Evolutionary conservation across 1,140 invertebrate species (phyloP).

Genomic region (Melanaphis sacchari): DNA sequence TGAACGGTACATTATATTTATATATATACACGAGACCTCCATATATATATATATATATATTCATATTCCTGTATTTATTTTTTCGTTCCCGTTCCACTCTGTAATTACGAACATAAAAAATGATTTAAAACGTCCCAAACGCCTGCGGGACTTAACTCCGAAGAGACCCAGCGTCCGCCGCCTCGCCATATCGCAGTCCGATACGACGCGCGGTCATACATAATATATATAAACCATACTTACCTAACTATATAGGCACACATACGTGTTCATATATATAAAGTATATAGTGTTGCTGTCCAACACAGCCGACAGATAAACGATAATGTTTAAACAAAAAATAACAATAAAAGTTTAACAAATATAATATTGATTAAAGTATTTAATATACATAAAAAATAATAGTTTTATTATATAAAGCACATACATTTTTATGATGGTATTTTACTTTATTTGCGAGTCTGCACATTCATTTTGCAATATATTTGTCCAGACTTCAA

Average conservation of each 20-base stretch:
- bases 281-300: neutral
- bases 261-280: neutral
- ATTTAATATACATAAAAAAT: neutral
- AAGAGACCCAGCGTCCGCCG: neutral
- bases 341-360: neutral
- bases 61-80: slow-evolving; percentile 4
- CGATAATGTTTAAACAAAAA: neutral
- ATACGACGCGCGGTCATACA: neutral
- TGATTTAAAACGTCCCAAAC: slow-evolving; percentile 24
- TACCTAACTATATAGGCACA: neutral
- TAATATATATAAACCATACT: slow-evolving; percentile 4
- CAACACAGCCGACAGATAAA: neutral
- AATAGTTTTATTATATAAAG: neutral
- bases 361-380: neutral
- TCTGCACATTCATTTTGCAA: neutral
- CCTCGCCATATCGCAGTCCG: neutral
- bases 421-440: neutral
- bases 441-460: neutral
- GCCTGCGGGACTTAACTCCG: neutral
- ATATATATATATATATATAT: neutral
- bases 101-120: slow-evolving; percentile 18
- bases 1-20: neutral
- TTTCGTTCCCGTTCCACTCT: neutral
- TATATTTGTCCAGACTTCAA: neutral
- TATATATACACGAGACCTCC: neutral